Base-by-base conservation (phyloP, 2,113 vertebrate genomes). In the Tricholaema leucomelas region DNA sequence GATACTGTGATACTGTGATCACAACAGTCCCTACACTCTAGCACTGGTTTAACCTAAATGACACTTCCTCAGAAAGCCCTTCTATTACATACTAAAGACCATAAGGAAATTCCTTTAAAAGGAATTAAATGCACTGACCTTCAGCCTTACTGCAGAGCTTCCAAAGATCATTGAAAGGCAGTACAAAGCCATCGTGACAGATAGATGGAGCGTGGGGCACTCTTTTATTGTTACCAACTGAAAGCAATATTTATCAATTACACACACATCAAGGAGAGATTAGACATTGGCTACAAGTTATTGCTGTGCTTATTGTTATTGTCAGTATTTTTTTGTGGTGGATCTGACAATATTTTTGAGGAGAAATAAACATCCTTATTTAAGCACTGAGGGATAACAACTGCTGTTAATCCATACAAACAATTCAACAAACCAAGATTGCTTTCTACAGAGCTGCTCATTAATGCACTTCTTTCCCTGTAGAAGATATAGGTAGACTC, bases 231-330 rank as follows among this genome's bases (percentile, higher is more conserved):
- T 94, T 81, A 84, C 70, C 91, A 61, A 71, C 38, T 63, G 66
- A 87, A 91, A 95, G 79, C 80, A 85, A 79, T 95, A 91, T 94
- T 92, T 91, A 86, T 73, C 96, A 84, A 87, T 91, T 96, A 89
- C 55, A 85, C 79, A 94, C 73, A 36, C 18, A 87, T 81, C 81
- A 93, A 87, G 23, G 59, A 63, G 76, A 82, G 76, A 87, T 80
- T 87, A 92, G 58, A 80, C 30, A 38, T 2, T 91, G 73, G 70
- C 71, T 94, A 88, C 46, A 33, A 85, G 71, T 75, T 81, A 83
- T 27, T 85, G 79, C 82, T 79, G 85, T 40, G 44, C 38, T 85
- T 92, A 87, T 15, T 88, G 73, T 15, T 61, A 58, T 9, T 94
- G 87, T 72, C 71, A 91, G 58, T 69, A 77, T 60, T 96, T 74